These are phyloP conservation scores for Drosophila fungiperda DNA, from an alignment of 2,888 invertebrate species.

Conservation along the genomic window DNA sequence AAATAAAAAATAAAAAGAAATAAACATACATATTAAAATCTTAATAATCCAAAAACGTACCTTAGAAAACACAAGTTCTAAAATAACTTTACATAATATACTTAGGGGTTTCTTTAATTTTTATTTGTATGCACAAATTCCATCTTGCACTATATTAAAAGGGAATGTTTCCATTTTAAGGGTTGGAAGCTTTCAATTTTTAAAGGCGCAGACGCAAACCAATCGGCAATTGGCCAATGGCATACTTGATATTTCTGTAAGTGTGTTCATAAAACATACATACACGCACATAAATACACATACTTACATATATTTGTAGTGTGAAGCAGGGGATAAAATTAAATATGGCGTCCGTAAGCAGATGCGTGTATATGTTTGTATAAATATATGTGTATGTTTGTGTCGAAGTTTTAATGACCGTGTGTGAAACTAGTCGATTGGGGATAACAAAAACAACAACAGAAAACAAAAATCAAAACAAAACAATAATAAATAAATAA, in stretches of 20 bases:
- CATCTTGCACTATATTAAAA: not conserved
- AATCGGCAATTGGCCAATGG: not conserved
- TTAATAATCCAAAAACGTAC: not conserved
- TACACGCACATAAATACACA: not conserved
- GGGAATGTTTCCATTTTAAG: not conserved
- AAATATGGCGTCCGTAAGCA: constrained; percentile 68
- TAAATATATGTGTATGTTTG: too few species aligned
- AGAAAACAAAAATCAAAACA: not conserved
- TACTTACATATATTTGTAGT: not conserved
- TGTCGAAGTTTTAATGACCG: not conserved
- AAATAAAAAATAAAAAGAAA: not conserved
- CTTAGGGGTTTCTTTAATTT: not conserved
- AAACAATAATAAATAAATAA: not conserved
- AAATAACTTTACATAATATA: not conserved
- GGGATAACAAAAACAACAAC: not conserved
- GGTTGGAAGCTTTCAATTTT: not conserved
- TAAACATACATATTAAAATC: not conserved
- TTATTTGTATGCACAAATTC: not conserved
- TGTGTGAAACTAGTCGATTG: not conserved
- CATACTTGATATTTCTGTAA: not conserved
- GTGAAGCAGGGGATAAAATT: constrained; percentile 41
- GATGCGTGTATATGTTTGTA: not conserved
- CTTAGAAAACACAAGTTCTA: not conserved
- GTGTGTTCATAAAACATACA: constrained; percentile 21
- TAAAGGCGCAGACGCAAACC: constrained; percentile 2